Evolutionary conservation across 1,140 invertebrate species (phyloP).

Genomic region (Eciton burchellii): DNA sequence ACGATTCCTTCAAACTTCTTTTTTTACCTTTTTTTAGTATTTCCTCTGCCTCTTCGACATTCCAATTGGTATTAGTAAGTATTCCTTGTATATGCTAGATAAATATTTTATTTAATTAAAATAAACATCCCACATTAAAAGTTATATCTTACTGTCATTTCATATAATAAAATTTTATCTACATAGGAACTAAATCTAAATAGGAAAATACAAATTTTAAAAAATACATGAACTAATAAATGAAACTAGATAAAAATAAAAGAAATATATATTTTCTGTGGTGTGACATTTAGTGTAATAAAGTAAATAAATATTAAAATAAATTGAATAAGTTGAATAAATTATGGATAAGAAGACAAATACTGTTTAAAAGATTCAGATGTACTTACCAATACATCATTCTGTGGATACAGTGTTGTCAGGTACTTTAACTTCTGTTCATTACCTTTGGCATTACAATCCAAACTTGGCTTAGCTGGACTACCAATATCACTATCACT

Average conservation of each 20-base stretch:
- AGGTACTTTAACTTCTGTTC: conserved; percentile 79
- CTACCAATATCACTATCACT: conserved; percentile 81
- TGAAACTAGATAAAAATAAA: background rate
- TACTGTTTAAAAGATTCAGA: background rate
- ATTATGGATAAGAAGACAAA: background rate
- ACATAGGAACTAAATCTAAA: conserved; percentile 2
- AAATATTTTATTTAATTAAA: conserved; percentile 17
- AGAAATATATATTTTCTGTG: background rate
- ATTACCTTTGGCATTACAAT: conserved; percentile 74
- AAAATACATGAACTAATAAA: background rate
- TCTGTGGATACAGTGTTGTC: conserved; percentile 76
- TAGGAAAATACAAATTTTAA: background rate
- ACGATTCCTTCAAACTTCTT: conserved; percentile 64
- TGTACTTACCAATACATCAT: conserved; percentile 70
- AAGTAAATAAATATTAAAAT: background rate
- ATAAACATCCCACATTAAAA: background rate
- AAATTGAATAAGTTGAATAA: conserved; percentile 27
- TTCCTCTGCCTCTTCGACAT: conserved; percentile 76
- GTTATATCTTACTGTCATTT: background rate
- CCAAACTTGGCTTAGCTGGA: conserved; percentile 70
- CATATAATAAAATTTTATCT: background rate
- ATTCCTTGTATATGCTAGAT: conserved; percentile 75
- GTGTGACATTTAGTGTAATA: background rate
- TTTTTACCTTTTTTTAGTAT: conserved; percentile 67
- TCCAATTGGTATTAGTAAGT: conserved; percentile 77